A percentile compares a stretch with the other conserved stretches of the same genome.
These are phyloP conservation scores for Micromys minutus DNA, from an alignment of 2,113 vertebrate species.

Conservation along the genomic window DNA sequence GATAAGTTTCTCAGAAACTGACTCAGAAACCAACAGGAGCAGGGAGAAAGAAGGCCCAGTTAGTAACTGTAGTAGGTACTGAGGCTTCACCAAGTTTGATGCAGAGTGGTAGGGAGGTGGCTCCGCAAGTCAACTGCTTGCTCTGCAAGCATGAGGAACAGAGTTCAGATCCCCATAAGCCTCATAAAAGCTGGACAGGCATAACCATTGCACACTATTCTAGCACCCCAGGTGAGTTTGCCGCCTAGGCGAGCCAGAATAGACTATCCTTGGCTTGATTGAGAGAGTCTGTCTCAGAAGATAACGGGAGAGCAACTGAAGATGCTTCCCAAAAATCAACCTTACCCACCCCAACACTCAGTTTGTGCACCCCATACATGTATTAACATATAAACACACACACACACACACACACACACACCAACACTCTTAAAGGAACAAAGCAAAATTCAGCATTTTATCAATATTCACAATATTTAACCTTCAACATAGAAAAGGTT, in stretches of 20 bases:
- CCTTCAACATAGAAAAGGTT: not conserved
- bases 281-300: not conserved
- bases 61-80: not conserved
- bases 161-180: not conserved
- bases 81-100: constrained; percentile 17
- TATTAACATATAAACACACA: not conserved
- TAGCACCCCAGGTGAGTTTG: not conserved
- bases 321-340: too few relatives aligned
- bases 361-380: not conserved
- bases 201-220: too few relatives aligned
- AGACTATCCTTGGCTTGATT: not conserved
- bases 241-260: not conserved
- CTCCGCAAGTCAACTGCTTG: not conserved
- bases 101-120: not conserved
- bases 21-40: not conserved
- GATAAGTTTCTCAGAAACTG: not conserved
- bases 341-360: not conserved
- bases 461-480: not conserved
- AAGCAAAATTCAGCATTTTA: constrained; percentile 33
- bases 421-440: constrained; percentile 22
- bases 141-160: not conserved
- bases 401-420: not conserved
- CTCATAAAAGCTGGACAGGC: not conserved
- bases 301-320: not conserved
- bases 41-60: not conserved